Conservation (phyloP, 2,888 invertebrate genomes). For the Aporophyla nigra region DNA sequence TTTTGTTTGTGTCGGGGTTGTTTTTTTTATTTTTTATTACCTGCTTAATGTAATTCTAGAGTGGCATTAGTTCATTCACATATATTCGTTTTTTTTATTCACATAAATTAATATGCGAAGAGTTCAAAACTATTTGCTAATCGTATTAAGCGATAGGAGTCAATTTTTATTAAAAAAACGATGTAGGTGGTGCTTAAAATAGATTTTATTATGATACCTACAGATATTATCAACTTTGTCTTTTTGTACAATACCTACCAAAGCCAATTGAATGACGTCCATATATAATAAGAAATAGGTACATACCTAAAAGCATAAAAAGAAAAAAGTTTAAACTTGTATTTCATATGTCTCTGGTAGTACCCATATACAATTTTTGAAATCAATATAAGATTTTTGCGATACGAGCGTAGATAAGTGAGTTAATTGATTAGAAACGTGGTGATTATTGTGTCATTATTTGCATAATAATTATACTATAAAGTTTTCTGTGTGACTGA, state of each 20-base stretch:
- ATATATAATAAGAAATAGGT: background rate
- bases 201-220: slow-evolving; percentile 1
- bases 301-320: background rate
- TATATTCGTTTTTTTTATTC: no score
- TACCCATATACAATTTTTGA: background rate
- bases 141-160: background rate
- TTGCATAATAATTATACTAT: background rate
- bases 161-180: background rate
- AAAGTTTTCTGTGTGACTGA: no score
- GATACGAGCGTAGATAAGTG: background rate
- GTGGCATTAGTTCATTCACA: no score
- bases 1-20: no score
- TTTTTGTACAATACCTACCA: background rate
- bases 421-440: background rate
- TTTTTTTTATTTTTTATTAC: no score
- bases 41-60: no score
- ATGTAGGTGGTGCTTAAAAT: background rate
- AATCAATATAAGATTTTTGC: no score
- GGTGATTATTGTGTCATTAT: background rate
- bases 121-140: background rate
- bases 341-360: no score
- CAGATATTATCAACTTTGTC: background rate
- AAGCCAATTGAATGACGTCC: background rate
- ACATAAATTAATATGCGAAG: background rate
- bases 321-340: background rate